phyloP scores from a whole-genome alignment of 2,113 vertebrate species.

The Miniopterus natalensis region DNA sequence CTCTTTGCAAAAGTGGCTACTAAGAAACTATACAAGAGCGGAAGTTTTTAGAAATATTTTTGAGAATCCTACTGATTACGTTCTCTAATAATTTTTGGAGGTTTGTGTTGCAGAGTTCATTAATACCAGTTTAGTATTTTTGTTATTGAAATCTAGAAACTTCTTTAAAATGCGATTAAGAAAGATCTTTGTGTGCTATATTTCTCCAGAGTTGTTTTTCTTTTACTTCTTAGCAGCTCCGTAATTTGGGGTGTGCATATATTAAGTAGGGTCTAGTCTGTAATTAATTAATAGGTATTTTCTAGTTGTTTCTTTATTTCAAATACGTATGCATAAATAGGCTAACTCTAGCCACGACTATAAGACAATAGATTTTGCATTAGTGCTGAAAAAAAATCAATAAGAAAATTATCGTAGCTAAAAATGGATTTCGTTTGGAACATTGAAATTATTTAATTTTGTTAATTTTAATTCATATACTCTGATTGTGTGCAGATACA shows the following conservation, averaged over 20 bases:
- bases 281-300: neutral
- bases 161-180: constrained; percentile 10
- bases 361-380: neutral
- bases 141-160: constrained; percentile 28
- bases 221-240: neutral
- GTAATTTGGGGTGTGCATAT: neutral
- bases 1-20: constrained; percentile 91
- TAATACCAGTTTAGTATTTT: neutral
- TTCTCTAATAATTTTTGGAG: constrained; percentile 89
- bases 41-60: constrained; percentile 94
- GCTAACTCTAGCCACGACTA: neutral
- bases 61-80: constrained; percentile 94
- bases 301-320: neutral
- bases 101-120: constrained; percentile 77
- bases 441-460: constrained; percentile 25
- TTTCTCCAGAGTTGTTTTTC: constrained; percentile 28
- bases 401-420: neutral
- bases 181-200: neutral
- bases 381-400: neutral
- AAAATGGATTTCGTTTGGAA: neutral
- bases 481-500: neutral
- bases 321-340: neutral
- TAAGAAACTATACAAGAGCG: constrained; percentile 92
- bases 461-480: constrained; percentile 18
- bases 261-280: neutral